Percentiles rank a stretch among this genome's conserved stretches.
These are phyloP conservation scores for Xenotilapia caudafasciata DNA, from an alignment of 2,113 vertebrate genomes.

Conservation along the genomic window DNA sequence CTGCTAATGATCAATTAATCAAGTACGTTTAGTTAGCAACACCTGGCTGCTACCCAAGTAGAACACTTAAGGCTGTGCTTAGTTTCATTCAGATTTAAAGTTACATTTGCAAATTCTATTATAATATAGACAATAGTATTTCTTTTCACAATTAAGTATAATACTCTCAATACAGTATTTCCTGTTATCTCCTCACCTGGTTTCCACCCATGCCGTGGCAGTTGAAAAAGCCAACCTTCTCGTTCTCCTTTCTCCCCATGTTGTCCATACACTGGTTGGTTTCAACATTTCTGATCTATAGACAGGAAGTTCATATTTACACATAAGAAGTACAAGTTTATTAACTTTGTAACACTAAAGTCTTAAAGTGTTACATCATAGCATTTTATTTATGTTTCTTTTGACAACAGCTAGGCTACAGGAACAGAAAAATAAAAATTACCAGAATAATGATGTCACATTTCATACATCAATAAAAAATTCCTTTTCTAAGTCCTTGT, in stretches of 20 bases:
- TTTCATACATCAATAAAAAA: background rate
- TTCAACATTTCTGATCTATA: constrained; percentile 94
- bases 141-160: background rate
- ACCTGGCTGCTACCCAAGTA: background rate
- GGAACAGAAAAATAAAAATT: background rate
- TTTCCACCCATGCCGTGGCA: constrained; percentile 98
- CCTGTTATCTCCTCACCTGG: constrained; percentile 68
- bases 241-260: constrained; percentile 98
- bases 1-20: background rate
- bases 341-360: background rate
- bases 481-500: background rate
- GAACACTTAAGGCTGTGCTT: background rate
- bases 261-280: constrained; percentile 99
- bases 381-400: background rate
- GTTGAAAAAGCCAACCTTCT: constrained; percentile 99
- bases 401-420: background rate
- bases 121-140: background rate
- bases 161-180: background rate
- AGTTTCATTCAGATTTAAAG: background rate
- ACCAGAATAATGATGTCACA: background rate
- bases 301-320: background rate
- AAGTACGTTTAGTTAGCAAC: background rate
- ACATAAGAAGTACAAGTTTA: background rate
- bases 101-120: background rate
- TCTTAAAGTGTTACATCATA: background rate